Evolutionary conservation across 2,113 vertebrate species (phyloP).

Genomic region (Dasypus novemcinctus): DNA sequence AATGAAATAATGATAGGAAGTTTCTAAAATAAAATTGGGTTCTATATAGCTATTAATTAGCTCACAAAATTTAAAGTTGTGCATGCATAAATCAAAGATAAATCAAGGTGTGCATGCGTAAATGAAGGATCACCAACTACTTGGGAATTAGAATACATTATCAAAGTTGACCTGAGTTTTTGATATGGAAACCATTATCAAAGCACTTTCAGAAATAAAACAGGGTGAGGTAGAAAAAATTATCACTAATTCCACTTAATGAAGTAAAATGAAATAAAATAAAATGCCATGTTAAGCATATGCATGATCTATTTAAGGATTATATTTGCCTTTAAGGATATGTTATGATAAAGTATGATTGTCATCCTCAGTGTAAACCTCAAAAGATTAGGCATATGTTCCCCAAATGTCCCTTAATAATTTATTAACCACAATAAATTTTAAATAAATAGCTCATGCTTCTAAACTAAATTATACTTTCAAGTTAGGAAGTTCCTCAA

Average conservation of each 20-base stretch:
- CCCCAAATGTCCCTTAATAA: no score
- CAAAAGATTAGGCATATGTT: rapidly evolving
- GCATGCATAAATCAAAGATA: no score
- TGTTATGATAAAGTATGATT: rapidly evolving
- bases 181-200: rapidly evolving
- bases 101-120: rapidly evolving
- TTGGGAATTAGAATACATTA: rapidly evolving
- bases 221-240: rapidly evolving
- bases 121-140: rapidly evolving
- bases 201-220: background rate
- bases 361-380: background rate
- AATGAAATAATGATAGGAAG: background rate
- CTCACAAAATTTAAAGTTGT: rapidly evolving
- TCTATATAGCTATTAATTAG: background rate
- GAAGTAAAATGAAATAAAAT: background rate
- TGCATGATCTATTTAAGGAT: rapidly evolving
- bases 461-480: background rate
- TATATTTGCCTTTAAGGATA: background rate
- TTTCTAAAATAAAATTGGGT: background rate
- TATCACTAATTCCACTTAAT: rapidly evolving
- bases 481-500: rapidly evolving
- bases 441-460: rapidly evolving
- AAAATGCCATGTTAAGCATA: rapidly evolving
- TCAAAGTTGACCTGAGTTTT: no score
- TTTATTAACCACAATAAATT: rapidly evolving